Evolutionary conservation across 2,797 vertebrate species (phyloP), one percentile per base, ranked within the genome.

Genomic region (Thaleichthys pacificus): DNA sequence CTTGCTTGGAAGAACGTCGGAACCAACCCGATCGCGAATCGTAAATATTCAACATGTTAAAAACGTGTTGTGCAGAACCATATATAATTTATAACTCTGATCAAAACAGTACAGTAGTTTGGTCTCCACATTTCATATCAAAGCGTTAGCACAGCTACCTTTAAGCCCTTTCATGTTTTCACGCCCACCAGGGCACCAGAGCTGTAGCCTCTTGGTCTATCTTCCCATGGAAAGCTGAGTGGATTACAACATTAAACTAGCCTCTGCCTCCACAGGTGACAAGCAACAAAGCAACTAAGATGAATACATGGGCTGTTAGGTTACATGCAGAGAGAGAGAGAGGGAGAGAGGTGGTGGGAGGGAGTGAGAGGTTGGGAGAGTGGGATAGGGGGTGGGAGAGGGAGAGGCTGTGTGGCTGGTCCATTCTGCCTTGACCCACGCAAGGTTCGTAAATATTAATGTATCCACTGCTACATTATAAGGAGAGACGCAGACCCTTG

Each of bases 401-500:
- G n/a, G 78, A 24, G 28, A 7, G 17, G 32, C 8, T 64, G 77
- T 66, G 79, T 54, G 56, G 67, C 21, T 60, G 78, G 82, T 87
- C 84, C 80, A 85, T 80, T 88, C 71, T 66, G 80, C 68, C 66
- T 78, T 84, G 82, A 88, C 84, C 84, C 77, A 81, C 38, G 47
- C 35, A 35, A 82, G 79, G 74, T 73, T 80, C 57, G 83, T 89
- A 88, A 92, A 90, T 90, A 90, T 90, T 89, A 88, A 89, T 89
- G 82, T 67, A 66, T 73, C 68, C 56, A 66, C 47, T 74, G 62
- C 49, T 12, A 51, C 15, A 32, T 68, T 82, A 61, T 60, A 60
- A 56, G 74, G 70, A 64, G 30, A 28, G 61, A 63, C 12, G 8
- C 49, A 68, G 51, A 28, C 24, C 47, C 35, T 49, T 74, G 69